Evolutionary conservation across 2,797 vertebrate genomes (phyloP).

Genomic region (Sorex maritimensis): DNA sequence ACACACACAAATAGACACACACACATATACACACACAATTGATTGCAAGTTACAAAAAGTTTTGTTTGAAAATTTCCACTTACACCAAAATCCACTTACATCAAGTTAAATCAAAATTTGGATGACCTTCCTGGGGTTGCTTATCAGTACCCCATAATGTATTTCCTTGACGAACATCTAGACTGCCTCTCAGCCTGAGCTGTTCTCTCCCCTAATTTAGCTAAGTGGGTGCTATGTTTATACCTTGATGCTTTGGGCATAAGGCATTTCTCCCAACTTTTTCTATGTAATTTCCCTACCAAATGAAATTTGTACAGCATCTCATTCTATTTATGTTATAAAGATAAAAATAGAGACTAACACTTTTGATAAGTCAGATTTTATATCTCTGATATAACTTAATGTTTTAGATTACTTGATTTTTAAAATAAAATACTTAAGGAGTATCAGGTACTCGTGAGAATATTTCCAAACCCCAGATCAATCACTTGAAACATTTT

Average conservation of each 20-base stretch:
- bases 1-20: not conserved
- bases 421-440: conserved; percentile 39
- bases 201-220: not conserved
- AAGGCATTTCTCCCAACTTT: not conserved
- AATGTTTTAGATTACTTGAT: conserved; percentile 4
- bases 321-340: not conserved
- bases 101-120: conserved; percentile 17
- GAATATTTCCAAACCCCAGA: not conserved
- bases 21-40: not conserved
- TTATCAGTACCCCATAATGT: conserved; percentile 12
- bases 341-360: conserved; percentile 17
- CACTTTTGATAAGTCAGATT: not conserved
- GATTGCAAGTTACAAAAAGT: not conserved
- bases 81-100: not conserved
- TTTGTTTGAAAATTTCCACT: conserved; percentile 18
- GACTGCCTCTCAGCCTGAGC: not conserved
- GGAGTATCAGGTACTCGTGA: not conserved
- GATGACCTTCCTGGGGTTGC: not conserved
- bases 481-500: not conserved
- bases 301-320: not conserved
- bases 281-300: conserved; percentile 29
- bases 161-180: not conserved
- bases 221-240: not conserved
- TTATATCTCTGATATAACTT: not conserved
- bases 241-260: not conserved